Conservation (phyloP, 2,797 vertebrate genomes). For the Clamator glandarius region DNA sequence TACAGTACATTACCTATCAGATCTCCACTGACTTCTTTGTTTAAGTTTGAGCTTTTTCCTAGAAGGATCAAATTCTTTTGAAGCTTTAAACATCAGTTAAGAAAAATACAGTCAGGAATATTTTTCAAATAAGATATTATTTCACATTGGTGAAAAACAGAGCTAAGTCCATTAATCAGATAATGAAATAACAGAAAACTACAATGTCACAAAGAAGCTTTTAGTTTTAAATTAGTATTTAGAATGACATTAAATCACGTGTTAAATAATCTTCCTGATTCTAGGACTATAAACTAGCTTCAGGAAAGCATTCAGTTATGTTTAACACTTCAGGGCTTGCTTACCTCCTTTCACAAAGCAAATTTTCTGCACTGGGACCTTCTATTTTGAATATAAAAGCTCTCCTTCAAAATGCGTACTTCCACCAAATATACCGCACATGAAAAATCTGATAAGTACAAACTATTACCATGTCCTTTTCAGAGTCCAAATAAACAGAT, state of each 20-base stretch:
- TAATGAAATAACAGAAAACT: background rate
- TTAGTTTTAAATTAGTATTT: background rate
- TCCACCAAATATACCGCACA: background rate
- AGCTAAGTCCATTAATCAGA: background rate
- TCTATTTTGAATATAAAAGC: background rate
- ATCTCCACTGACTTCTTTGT: background rate
- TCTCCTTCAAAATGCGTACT: background rate
- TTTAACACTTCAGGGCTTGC: background rate
- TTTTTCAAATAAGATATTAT: background rate
- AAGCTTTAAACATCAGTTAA: constrained; percentile 62
- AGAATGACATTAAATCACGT: background rate
- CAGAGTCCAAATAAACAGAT: too few relatives aligned
- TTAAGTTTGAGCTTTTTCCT: constrained; percentile 67
- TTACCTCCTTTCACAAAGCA: background rate
- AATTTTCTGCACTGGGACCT: background rate
- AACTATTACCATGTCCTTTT: too few relatives aligned
- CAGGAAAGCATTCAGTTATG: background rate
- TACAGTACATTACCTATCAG: constrained; percentile 72
- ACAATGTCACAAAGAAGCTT: background rate
- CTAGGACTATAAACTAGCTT: background rate
- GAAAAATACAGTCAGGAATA: background rate
- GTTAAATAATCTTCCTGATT: background rate
- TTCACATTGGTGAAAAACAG: background rate
- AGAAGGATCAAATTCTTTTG: constrained; percentile 43
- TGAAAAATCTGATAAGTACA: too few relatives aligned